A percentile compares a stretch with the other conserved stretches of the same genome.
Evolutionary conservation across 1,140 invertebrate genomes (phyloP).

Genomic region (Conopomorpha cramerella): DNA sequence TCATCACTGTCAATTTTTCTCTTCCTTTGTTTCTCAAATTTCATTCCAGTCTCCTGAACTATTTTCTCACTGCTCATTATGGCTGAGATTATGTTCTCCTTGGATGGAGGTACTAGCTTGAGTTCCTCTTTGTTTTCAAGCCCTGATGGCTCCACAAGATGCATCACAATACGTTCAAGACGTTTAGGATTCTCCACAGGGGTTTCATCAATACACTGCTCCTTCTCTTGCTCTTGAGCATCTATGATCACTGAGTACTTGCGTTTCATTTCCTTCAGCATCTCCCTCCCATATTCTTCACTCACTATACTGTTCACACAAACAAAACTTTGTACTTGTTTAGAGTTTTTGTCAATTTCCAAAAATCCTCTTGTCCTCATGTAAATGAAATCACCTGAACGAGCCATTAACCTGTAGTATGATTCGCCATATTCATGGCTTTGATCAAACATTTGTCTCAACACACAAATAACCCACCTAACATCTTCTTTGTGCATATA

Average conservation of each 20-base stretch:
- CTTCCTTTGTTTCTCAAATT: constrained; percentile 45
- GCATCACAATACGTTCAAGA: constrained; percentile 70
- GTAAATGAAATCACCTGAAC: constrained; percentile 81
- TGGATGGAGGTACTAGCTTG: constrained; percentile 40
- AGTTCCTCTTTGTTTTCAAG: constrained; percentile 31
- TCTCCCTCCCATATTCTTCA: constrained; percentile 71
- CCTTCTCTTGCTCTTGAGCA: constrained; percentile 30
- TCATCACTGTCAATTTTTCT: constrained; percentile 29
- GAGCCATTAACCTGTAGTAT: constrained; percentile 79
- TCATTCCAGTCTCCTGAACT: constrained; percentile 38
- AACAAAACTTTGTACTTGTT: constrained; percentile 81
- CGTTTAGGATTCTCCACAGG: constrained; percentile 69
- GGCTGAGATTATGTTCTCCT: constrained; percentile 45
- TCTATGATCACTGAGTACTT: constrained; percentile 73
- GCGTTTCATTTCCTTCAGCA: constrained; percentile 77
- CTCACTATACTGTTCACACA: constrained; percentile 82
- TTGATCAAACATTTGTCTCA: constrained; percentile 85
- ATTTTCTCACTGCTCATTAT: constrained; percentile 50
- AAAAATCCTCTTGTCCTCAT: constrained; percentile 81
- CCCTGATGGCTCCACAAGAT: constrained; percentile 67
- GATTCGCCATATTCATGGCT: constrained; percentile 78
- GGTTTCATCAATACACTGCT: constrained; percentile 41
- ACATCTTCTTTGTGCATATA: constrained; percentile 90
- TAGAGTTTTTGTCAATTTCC: constrained; percentile 75
- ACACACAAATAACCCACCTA: constrained; percentile 80